Base-by-base conservation (phyloP, 2,113 vertebrate species). In the Cygnus atratus region DNA sequence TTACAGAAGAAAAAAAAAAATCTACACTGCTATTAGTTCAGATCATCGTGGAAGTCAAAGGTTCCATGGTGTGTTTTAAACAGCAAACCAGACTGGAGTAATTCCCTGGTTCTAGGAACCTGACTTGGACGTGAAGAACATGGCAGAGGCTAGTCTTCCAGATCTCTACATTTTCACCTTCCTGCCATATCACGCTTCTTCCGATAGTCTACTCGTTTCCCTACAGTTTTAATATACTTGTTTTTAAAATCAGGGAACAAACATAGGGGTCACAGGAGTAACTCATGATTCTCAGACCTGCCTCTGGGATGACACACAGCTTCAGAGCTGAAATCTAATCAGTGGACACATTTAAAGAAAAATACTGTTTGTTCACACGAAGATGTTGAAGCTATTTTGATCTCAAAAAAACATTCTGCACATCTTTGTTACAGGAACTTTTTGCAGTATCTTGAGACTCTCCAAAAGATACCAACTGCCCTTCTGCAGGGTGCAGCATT, bases 391-490 rank as follows among this genome's bases (percentile, higher is more conserved):
- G 55, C 33, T n/a, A 66, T 0, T 62, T 52, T n/a, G n/a, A 52
- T 35, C 57, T 54, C 29, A 58, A 85, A 90, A 90, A 81, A 55
- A 58, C 39, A 79, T 52, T 77, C 52, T 75, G 67, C 33, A 26
- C 43, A 17, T 88, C 48, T 65, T 44, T 72, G 52, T 20, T 73
- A 61, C 33, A 41, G 48, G 74, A 95, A 79, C 54, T 87, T 89
- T 35, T 78, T 44, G 66, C 77, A 92, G 33, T 52, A 68, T 89
- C 67, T 48, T 59, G 87, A 46, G 63, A 86, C 92, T 73, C 79
- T 96, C 94, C 78, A 82, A 61, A 59, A 92, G 94, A 78, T 85
- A 91, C 74, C 88, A 94, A 90, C 31, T 77, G 37, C 77, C 61
- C 63, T 84, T 82, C 25, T 63, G 88, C 22, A 59, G 65, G 68